Percentiles rank a stretch among this genome's conserved stretches.
Evolutionary conservation across 2,113 vertebrate genomes (phyloP).

Genomic region (Neopipo cinnamomea): DNA sequence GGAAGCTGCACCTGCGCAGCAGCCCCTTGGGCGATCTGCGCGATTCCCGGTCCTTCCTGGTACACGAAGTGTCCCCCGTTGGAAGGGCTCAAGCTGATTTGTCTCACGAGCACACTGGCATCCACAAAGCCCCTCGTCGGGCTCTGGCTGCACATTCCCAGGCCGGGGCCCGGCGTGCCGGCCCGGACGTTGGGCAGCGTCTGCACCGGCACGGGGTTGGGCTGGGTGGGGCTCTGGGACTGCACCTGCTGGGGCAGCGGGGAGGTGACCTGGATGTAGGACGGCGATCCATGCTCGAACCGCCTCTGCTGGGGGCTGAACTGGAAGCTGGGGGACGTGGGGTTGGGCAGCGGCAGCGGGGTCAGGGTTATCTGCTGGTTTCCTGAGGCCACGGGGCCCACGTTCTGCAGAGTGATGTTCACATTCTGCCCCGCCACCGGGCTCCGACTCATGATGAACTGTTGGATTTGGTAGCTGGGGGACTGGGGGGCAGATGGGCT

Average conservation of each 20-base stretch:
- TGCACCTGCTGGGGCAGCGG: constrained; percentile 86
- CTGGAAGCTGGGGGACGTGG: constrained; percentile 87
- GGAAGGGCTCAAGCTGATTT: constrained; percentile 83
- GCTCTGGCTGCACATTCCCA: constrained; percentile 86
- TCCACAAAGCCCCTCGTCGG: constrained; percentile 86
- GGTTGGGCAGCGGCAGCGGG: constrained; percentile 81
- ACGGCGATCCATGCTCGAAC: constrained; percentile 84
- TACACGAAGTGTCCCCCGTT: constrained; percentile 85
- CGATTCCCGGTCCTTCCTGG: constrained; percentile 85
- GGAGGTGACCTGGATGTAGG: constrained; percentile 89
- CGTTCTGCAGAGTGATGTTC: constrained; percentile 92
- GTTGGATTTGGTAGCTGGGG: constrained; percentile 88
- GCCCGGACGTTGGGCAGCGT: constrained; percentile 80
- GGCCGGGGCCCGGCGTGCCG: constrained; percentile 71
- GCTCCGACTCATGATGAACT: constrained; percentile 85
- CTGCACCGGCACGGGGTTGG: constrained; percentile 79
- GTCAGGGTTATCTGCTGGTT: constrained; percentile 91
- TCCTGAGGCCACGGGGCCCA: constrained; percentile 80
- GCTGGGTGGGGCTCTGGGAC: constrained; percentile 88
- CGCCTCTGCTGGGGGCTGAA: constrained; percentile 85
- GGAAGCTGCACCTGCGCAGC: constrained; percentile 82
- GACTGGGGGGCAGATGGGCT: constrained; percentile 91
- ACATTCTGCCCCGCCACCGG: constrained; percentile 88
- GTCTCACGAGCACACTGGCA: constrained; percentile 84
- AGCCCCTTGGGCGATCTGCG: constrained; percentile 82